phyloP scores from a whole-genome alignment of 2,113 vertebrate genomes.

The Cochlearius cochlearius region DNA sequence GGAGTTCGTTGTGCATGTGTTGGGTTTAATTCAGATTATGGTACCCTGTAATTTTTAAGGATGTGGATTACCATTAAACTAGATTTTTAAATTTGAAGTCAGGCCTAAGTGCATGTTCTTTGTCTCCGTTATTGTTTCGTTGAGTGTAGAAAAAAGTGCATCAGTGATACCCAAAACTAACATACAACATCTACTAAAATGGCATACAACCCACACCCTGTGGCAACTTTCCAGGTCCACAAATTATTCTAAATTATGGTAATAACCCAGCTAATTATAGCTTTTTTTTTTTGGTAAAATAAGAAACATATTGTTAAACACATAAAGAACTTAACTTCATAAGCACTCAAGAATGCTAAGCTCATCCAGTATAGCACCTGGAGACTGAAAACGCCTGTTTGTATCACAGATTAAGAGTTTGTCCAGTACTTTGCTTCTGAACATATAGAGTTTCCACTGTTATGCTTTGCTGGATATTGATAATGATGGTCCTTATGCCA shows the following conservation, averaged over 20 bases:
- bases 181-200: background rate
- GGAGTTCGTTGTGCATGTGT: background rate
- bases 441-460: background rate
- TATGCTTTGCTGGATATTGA: background rate
- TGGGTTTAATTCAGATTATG: background rate
- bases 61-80: background rate
- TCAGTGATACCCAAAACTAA: background rate
- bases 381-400: background rate
- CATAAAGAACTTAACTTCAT: background rate
- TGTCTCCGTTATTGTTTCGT: background rate
- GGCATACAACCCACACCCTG: background rate
- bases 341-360: background rate
- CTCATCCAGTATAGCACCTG: background rate
- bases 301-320: background rate
- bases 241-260: background rate
- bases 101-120: background rate
- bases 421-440: background rate
- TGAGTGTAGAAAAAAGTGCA: background rate
- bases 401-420: background rate
- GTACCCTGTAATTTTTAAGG: conserved; percentile 14
- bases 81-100: background rate
- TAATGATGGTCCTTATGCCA: background rate
- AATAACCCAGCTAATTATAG: background rate
- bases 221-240: background rate
- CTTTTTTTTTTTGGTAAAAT: background rate